These are phyloP conservation scores for Lepilemur septentrionalis DNA, from an alignment of 2,797 vertebrate genomes.

Conservation along the genomic window DNA sequence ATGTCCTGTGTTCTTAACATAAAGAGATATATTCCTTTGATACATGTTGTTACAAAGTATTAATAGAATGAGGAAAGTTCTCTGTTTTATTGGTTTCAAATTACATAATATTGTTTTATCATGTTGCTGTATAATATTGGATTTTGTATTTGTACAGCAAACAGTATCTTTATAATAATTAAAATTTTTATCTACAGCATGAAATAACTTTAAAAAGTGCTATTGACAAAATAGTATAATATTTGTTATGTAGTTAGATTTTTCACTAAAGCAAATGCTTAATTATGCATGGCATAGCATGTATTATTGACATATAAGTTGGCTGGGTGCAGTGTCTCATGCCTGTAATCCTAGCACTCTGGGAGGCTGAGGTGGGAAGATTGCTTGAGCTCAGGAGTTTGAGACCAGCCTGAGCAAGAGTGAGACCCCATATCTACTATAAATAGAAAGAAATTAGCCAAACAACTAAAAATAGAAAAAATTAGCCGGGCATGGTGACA, in stretches of 20 bases:
- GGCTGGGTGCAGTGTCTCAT: no score
- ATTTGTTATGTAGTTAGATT: not conserved
- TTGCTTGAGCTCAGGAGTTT: no score
- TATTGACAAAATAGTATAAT: not conserved
- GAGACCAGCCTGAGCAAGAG: no score
- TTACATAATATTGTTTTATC: not conserved
- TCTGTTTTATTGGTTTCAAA: not conserved
- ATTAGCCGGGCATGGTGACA: no score
- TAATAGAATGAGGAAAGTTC: not conserved
- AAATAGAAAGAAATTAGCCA: no score
- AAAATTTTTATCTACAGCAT: not conserved
- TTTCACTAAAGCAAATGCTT: not conserved
- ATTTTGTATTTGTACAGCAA: not conserved
- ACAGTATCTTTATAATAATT: not conserved
- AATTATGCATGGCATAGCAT: not conserved
- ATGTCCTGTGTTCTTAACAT: not conserved
- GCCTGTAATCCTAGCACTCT: no score
- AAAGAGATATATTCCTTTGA: not conserved
- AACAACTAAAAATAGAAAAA: no score
- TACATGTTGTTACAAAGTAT: not conserved
- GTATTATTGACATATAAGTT: not conserved
- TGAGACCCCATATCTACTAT: no score
- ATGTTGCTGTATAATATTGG: not conserved
- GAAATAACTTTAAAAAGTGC: slow-evolving; percentile 28
- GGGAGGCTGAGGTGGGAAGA: no score